A percentile compares a stretch with the other conserved stretches of the same genome.
These are phyloP conservation scores for Apis florea DNA, from an alignment of 1,140 invertebrate species.

Conservation along the genomic window DNA sequence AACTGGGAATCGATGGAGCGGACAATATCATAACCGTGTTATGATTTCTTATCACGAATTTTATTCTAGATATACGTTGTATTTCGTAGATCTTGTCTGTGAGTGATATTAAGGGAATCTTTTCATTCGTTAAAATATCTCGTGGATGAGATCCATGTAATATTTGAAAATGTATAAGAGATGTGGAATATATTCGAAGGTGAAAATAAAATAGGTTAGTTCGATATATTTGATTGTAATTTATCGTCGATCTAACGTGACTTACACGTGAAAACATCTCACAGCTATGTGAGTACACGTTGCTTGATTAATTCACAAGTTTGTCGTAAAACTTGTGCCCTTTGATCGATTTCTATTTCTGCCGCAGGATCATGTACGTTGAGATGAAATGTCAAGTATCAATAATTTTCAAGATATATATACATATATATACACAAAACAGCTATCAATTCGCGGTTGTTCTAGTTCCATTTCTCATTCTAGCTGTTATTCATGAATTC, in stretches of 20 bases:
- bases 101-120: no score
- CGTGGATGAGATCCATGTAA: background rate
- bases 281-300: no score
- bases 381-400: background rate
- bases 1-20: background rate
- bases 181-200: background rate
- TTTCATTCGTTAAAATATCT: no score
- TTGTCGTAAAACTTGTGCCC: background rate
- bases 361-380: background rate
- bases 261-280: background rate
- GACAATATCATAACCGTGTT: background rate
- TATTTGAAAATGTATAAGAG: background rate
- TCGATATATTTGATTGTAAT: background rate
- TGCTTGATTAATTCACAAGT: background rate
- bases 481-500: background rate
- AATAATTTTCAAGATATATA: background rate
- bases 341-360: background rate
- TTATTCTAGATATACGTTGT: background rate
- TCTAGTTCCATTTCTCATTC: background rate
- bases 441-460: background rate
- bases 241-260: background rate
- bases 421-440: background rate
- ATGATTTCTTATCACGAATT: slow-evolving; percentile 2
- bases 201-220: background rate
- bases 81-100: background rate